These are phyloP conservation scores for Ethmia dodecea DNA, from an alignment of 2,888 invertebrate genomes.

Conservation along the genomic window DNA sequence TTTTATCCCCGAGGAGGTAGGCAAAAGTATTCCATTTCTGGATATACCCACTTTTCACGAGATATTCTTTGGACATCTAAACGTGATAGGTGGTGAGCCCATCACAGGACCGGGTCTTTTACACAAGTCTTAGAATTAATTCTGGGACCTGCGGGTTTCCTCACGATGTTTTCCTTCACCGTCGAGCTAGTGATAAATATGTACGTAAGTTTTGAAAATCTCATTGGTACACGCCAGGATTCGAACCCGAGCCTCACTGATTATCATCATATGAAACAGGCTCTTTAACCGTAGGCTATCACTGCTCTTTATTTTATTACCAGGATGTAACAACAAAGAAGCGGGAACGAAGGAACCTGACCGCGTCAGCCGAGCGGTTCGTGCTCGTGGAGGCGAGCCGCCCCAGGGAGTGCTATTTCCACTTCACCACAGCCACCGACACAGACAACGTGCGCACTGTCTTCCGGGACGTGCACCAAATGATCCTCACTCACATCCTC, in stretches of 20 bases:
- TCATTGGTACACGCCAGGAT: too few species aligned
- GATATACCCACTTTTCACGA: not conserved
- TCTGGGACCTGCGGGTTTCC: not conserved
- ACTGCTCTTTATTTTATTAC: slow-evolving; percentile 4
- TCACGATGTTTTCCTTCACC: not conserved
- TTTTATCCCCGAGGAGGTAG: too few species aligned
- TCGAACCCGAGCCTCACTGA: not conserved
- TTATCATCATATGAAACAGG: not conserved
- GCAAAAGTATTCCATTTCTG: too few species aligned
- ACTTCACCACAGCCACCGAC: slow-evolving; percentile 86
- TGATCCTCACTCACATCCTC: slow-evolving; percentile 75
- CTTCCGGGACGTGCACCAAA: slow-evolving; percentile 84
- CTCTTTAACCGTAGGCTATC: not conserved
- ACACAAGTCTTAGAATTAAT: not conserved
- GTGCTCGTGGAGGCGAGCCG: slow-evolving; percentile 48
- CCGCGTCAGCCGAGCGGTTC: slow-evolving; percentile 50
- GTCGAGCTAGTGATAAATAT: too few species aligned
- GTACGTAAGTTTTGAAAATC: too few species aligned
- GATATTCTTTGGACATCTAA: not conserved
- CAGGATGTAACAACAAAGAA: slow-evolving; percentile 78
- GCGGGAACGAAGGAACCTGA: slow-evolving; percentile 38
- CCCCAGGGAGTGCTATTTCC: slow-evolving; percentile 81
- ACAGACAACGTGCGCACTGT: slow-evolving; percentile 85
- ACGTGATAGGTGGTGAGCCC: not conserved
- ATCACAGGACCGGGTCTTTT: not conserved